Conservation (phyloP, 2,888 invertebrate species). For the Drosophila buzzatii region DNA sequence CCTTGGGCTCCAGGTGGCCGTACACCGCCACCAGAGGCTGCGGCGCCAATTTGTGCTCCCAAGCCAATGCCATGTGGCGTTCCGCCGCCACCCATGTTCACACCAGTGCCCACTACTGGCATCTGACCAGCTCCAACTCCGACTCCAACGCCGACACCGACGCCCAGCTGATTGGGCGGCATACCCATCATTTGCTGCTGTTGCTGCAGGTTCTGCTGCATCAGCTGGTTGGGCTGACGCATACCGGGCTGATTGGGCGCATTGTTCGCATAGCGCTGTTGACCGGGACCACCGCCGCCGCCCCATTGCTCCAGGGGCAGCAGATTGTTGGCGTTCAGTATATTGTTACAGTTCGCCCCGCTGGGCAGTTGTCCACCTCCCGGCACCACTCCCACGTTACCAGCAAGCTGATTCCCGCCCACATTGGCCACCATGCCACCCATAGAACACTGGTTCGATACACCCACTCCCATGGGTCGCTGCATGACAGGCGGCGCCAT, state of each 20-base stretch:
- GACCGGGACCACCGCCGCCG: slow-evolving; percentile 78
- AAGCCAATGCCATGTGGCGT: slow-evolving; percentile 68
- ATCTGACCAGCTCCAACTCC: slow-evolving; percentile 61
- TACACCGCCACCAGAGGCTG: slow-evolving; percentile 64
- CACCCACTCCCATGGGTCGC: slow-evolving; percentile 83
- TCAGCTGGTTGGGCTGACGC: slow-evolving; percentile 86
- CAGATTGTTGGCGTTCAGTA: slow-evolving; percentile 85
- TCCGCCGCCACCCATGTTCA: slow-evolving; percentile 74
- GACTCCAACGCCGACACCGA: slow-evolving; percentile 38
- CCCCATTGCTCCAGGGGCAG: slow-evolving; percentile 87
- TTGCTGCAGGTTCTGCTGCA: slow-evolving; percentile 84
- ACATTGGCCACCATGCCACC: slow-evolving; percentile 67
- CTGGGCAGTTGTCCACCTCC: slow-evolving; percentile 56
- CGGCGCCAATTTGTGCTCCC: slow-evolving; percentile 69
- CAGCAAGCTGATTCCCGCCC: slow-evolving; percentile 51
- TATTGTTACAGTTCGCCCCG: slow-evolving; percentile 60
- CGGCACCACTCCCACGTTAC: slow-evolving; percentile 65
- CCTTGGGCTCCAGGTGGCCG: slow-evolving; percentile 86
- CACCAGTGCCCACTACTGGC: slow-evolving; percentile 62
- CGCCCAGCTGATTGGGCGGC: slow-evolving; percentile 82
- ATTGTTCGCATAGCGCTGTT: slow-evolving; percentile 81
- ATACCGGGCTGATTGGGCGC: slow-evolving; percentile 69
- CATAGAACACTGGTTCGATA: slow-evolving; percentile 82
- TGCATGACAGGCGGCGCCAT: slow-evolving; percentile 86
- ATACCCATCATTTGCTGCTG: slow-evolving; percentile 84